phyloP scores from a whole-genome alignment of 2,888 invertebrate species.

The Drosophila parthenogenetica region DNA sequence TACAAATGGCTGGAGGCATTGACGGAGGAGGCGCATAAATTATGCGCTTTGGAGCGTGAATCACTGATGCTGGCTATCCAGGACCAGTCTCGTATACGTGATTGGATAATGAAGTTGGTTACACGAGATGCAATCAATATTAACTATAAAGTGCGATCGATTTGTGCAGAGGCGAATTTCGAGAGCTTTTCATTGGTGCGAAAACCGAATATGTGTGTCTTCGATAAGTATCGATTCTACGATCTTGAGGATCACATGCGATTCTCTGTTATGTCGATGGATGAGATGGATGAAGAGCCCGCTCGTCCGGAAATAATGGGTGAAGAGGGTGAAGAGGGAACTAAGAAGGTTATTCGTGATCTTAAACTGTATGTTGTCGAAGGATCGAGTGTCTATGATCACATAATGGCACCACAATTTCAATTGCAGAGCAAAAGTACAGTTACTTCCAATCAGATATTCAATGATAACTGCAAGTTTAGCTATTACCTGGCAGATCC shows the following conservation, averaged over 20 bases:
- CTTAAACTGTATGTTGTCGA: slow-evolving; percentile 60
- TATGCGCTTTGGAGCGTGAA: slow-evolving; percentile 68
- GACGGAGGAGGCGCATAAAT: slow-evolving; percentile 66
- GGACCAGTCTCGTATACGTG: slow-evolving; percentile 76
- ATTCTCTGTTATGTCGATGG: slow-evolving; percentile 49
- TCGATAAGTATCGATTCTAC: slow-evolving; percentile 79
- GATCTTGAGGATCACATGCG: slow-evolving; percentile 71
- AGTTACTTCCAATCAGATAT: slow-evolving; percentile 77
- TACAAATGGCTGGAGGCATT: slow-evolving; percentile 71
- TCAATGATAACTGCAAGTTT: slow-evolving; percentile 70
- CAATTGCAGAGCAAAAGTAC: slow-evolving; percentile 67
- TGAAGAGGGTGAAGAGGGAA: not conserved
- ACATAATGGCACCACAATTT: slow-evolving; percentile 72
- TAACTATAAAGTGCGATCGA: slow-evolving; percentile 71
- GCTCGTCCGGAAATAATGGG: not conserved
- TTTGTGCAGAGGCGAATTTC: slow-evolving; percentile 76
- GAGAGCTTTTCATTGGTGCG: slow-evolving; percentile 72
- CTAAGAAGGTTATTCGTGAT: slow-evolving; percentile 14
- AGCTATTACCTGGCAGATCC: slow-evolving; percentile 66
- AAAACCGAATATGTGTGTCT: slow-evolving; percentile 39
- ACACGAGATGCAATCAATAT: slow-evolving; percentile 60
- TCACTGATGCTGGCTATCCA: slow-evolving; percentile 67
- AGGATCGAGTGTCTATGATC: slow-evolving; percentile 67
- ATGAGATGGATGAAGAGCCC: slow-evolving; percentile 38
- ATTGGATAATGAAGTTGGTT: slow-evolving; percentile 73